Percentiles rank a stretch among this genome's conserved stretches.
Evolutionary conservation across 2,113 vertebrate species (phyloP).

Genomic region (Scartelaos histophorus): DNA sequence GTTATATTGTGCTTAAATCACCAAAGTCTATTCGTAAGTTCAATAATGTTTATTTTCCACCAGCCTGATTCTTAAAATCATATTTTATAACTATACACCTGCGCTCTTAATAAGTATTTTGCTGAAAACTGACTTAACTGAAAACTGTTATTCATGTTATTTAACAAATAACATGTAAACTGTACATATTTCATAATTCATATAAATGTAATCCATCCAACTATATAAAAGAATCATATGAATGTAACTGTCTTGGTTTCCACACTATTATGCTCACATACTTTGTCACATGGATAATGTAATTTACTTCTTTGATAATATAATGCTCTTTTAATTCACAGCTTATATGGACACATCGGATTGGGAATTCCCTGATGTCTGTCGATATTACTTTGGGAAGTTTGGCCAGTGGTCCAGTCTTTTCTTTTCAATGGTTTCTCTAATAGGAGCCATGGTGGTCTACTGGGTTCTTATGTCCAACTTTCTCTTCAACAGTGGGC

Average conservation of each 20-base stretch:
- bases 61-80: neutral
- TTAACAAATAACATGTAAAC: no score
- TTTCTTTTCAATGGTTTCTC: constrained; percentile 91
- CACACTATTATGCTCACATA: neutral
- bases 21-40: constrained; percentile 87
- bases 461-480: constrained; percentile 99
- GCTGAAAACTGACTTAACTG: no score
- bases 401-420: constrained; percentile 94
- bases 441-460: constrained; percentile 95
- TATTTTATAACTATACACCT: neutral
- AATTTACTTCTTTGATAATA: neutral
- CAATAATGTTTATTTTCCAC: neutral
- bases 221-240: neutral
- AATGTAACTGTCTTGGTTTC: neutral
- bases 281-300: neutral
- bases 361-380: constrained; percentile 98
- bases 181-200: no score
- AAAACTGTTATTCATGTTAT: no score
- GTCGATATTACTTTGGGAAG: constrained; percentile 91
- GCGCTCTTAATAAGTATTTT: neutral
- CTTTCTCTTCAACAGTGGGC: constrained; percentile 93
- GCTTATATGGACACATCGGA: constrained; percentile 82
- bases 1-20: constrained; percentile 91
- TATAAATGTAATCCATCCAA: neutral
- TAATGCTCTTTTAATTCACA: neutral